Evolutionary conservation across 2,888 invertebrate species (phyloP).

Genomic region (Drosophila neoperkinsi): DNA sequence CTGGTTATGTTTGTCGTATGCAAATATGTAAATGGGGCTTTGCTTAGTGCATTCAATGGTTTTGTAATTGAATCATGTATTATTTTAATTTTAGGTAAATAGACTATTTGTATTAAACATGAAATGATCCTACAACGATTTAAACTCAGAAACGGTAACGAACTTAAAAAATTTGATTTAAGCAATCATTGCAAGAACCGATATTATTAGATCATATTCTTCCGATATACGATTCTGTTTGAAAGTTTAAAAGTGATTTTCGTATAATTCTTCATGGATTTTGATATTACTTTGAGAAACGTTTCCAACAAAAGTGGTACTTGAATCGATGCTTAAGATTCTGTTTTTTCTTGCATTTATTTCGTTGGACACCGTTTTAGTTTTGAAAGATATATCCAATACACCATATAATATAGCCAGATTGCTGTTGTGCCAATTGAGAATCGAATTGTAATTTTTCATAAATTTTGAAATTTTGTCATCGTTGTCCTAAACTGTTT

Average conservation of each 20-base stretch:
- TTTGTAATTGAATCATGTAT: neutral
- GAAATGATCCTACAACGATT: neutral
- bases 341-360: neutral
- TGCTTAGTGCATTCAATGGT: neutral
- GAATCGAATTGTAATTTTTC: neutral
- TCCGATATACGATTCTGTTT: neutral
- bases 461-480: neutral
- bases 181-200: too few relatives aligned
- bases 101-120: neutral
- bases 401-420: constrained; percentile 11
- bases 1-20: constrained; percentile 13
- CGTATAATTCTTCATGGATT: neutral
- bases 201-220: neutral
- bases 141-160: neutral
- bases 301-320: neutral
- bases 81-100: neutral
- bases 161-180: neutral
- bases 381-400: constrained; percentile 10
- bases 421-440: neutral
- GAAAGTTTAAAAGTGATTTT: neutral
- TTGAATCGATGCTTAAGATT: neutral
- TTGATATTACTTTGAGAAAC: neutral
- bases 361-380: neutral
- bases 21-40: constrained; percentile 20
- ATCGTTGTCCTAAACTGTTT: neutral